Conservation (phyloP, 2,888 invertebrate species). For the Caenorhabditis sp. region DNA sequence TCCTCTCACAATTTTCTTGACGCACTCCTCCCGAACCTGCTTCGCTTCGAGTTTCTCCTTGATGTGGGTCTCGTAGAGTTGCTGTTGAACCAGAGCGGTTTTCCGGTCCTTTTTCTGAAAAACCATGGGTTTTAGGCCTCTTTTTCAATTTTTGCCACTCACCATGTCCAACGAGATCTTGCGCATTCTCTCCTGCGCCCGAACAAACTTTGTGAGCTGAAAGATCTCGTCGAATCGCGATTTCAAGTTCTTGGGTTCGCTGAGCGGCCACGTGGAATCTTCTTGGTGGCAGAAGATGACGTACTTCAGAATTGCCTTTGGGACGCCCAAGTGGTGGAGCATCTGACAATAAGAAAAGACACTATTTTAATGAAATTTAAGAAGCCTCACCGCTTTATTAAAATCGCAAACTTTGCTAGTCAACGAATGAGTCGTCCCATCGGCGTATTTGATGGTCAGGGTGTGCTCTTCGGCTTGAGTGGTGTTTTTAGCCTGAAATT, state of each 20-base stretch:
- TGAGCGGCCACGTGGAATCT: slow-evolving; percentile 95
- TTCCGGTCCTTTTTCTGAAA: slow-evolving; percentile 50
- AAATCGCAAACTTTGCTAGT: slow-evolving; percentile 78
- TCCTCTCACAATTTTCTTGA: slow-evolving; percentile 16
- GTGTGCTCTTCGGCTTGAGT: slow-evolving; percentile 77
- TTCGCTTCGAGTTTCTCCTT: slow-evolving; percentile 28
- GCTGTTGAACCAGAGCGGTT: slow-evolving; percentile 21
- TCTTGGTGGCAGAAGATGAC: slow-evolving; percentile 99
- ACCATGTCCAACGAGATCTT: slow-evolving; percentile 71
- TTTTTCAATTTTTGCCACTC: too few relatives aligned
- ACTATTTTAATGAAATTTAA: neutral
- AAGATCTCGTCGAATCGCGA: slow-evolving; percentile 98
- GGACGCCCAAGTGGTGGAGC: slow-evolving; percentile 90
- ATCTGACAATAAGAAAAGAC: slow-evolving; percentile 72
- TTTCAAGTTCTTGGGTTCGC: slow-evolving; percentile 94
- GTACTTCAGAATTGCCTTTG: slow-evolving; percentile 94
- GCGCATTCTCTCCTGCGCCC: slow-evolving; percentile 90
- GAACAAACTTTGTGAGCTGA: slow-evolving; percentile 90
- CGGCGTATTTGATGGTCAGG: slow-evolving; percentile 64
- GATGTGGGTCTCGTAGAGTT: slow-evolving; percentile 21
- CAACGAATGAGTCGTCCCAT: slow-evolving; percentile 68
- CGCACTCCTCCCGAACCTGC: slow-evolving; percentile 22
- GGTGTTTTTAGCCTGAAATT: slow-evolving; percentile 37
- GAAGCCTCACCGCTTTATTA: slow-evolving; percentile 77
- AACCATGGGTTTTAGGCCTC: slow-evolving; percentile 10